Evolutionary conservation across 2,113 vertebrate genomes (phyloP), one percentile per base, ranked within the genome.

Genomic region (Mormoops blainvillei): DNA sequence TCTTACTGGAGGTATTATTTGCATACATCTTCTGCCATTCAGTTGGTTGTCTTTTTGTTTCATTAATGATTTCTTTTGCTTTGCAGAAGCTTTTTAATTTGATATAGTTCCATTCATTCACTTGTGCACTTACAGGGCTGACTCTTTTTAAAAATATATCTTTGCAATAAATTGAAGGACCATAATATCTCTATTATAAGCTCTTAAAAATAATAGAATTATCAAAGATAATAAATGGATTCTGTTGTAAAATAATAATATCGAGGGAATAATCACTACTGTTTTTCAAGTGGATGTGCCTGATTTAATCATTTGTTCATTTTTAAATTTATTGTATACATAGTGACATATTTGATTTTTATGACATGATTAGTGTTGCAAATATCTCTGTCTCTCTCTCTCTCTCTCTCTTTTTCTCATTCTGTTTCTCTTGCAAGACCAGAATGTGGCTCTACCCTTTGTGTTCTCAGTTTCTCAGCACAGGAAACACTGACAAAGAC

Each of bases 181-280:
- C n/a, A n/a, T n/a, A n/a, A n/a, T n/a, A n/a, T n/a, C n/a, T n/a
- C n/a, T n/a, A n/a, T n/a, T n/a, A 95, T 95, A 97, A 91, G 92
- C 90, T 95, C 96, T 95, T 98, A 93, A 80, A 96, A 98, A 97
- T 90, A 78, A 96, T 95, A 92, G 96, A 96, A 95, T 95, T 95
- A 98, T 98, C 98, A 98, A 98, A 98, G 81, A 48, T 96, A 97
- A 22, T 86, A 97, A 97, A 93, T 70, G 83, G 56, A 84, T 78
- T 71, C 7, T 84, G 41, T n/a, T 70, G 6, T 58, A 77, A 87
- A 99, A 99, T 73, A 50, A 56, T 58, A 58, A 58, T 48, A 71
- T 58, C 15, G 4, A 3, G 18, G 22, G 10, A 33, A 16, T 22
- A 14, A 63, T 73, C 20, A 61, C 3, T 68, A 11, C 15, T 14